Evolutionary conservation across 30 jellyfish, hydroid and myxozoan species (phyloP), one percentile per base, ranked within the genome.

Genomic region (Hydractinia symbiolongicarpus): DNA sequence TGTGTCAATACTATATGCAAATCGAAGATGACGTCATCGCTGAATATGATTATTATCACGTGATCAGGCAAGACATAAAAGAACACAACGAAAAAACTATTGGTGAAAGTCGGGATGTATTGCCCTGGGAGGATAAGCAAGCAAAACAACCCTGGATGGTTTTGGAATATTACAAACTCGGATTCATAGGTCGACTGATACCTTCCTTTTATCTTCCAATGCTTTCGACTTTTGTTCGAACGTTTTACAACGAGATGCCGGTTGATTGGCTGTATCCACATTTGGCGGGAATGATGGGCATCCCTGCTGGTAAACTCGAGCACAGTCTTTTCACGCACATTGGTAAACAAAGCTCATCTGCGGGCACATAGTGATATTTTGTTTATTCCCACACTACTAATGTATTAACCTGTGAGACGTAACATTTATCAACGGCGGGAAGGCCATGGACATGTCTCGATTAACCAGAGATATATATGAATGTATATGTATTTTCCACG

Each of bases 111-210:
- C 8, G 50, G 14, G 82, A 58, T 6, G 8, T 56, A 17, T 16
- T 51, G 9, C 14, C 20, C 8, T 21, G 53, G 56, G 76, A 53
- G 10, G 44, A 30, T 30, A 30, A 30, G 2, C 44, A 30, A 30
- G 44, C 44, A 30, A 30, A 30, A 30, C 44, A 30, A 30, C 20
- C 56, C 7, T 88, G 93, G 93, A 76, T 77, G 49, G 66, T 88
- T 30, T 49, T 55, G 5, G 81, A 69, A 11, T 88, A 74, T 72
- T 88, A 82, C 66, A 73, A 67, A 52, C 77, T 82, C 88, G 96
- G 96, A 10, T 88, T 88, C 19, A 88, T 88, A 50, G 96, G 96
- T 13, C 75, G 83, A 15, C 50, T 88, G 21, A 81, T 88, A 13
- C 76, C 77, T 13, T 30, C 92, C 1, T 51, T 55, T 9, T 82